Base-by-base conservation (phyloP, 2,888 invertebrate species). In the Macaria notata region DNA sequence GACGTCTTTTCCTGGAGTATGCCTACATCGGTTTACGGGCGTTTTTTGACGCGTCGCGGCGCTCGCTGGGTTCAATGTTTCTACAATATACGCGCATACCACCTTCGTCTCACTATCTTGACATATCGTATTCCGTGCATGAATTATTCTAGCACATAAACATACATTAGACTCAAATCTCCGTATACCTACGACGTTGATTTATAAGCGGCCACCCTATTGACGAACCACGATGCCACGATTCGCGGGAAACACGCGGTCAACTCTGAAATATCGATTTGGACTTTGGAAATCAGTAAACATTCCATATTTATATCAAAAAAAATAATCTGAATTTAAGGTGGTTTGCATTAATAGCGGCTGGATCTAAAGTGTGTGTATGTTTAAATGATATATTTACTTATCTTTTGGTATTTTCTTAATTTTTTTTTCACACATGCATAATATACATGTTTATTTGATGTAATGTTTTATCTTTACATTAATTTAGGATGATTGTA, bases 1-100 rank as follows among this genome's bases (percentile, higher is more conserved):
- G 58, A 58, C 58, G 58, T 58, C 49, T 42, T 46, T 49, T 4
- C 38, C 31, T 46, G 49, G 38, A 36, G 31, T 46, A 52, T 46
- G n/a, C 46, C 43, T 46, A 43, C 47, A 46, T 45, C n/a, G 41
- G 38, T 47, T 19, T 19, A 19, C 19, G 2, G 19, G 19, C 19
- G 19, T 19, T 41, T 33, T 9, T 38, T 36, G 44, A 44, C 29
- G 52, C 46, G 47, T 52, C 49, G 42, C 41, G 49, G 36, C 46
- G 36, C 52, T 53, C 53, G 9, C 46, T 56, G 73, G 71, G 79
- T 79, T 80, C 79, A 81, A 72, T 65, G 77, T 59, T 65, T 66
- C 54, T 50, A 54, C 53, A 65, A 64, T 67, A 66, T 64, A 67
- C 72, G 60, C 65, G 61, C 65, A 72, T 68, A 67, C 65, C 64